phyloP scores from a whole-genome alignment of 1,140 invertebrate species.

The Drosophila grimshawi region DNA sequence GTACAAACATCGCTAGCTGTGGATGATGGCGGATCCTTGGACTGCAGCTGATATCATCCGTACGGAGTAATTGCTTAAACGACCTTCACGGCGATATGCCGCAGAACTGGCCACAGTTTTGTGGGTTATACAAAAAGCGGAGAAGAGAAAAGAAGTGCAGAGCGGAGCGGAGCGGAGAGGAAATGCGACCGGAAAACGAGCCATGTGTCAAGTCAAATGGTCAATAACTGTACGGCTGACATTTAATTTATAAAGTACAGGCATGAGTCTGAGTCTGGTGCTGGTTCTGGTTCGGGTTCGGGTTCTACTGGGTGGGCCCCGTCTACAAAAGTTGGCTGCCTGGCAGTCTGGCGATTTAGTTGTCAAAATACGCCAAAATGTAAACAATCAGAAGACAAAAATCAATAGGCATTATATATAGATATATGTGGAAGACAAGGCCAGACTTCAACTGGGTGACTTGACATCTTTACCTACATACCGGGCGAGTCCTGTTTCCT shows the following conservation, averaged over 20 bases:
- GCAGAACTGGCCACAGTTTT: slow-evolving; percentile 63
- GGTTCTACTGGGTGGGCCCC: slow-evolving; percentile 41
- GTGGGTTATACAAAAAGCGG: slow-evolving; percentile 53
- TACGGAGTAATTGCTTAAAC: slow-evolving; percentile 65
- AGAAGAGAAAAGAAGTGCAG: neutral
- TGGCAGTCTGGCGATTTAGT: slow-evolving; percentile 65
- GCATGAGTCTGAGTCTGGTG: neutral
- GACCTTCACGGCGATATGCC: slow-evolving; percentile 65
- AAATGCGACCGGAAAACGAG: slow-evolving; percentile 70
- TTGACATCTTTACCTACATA: slow-evolving; percentile 79
- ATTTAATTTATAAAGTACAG: slow-evolving; percentile 73
- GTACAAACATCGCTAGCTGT: neutral
- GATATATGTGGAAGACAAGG: slow-evolving; percentile 36
- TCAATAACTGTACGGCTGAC: slow-evolving; percentile 53
- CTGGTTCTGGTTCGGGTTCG: slow-evolving; percentile 30
- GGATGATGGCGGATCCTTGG: slow-evolving; percentile 43
- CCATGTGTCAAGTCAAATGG: slow-evolving; percentile 73
- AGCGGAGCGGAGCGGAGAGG: slow-evolving; percentile 31
- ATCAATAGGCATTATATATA: slow-evolving; percentile 61
- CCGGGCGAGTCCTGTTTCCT: slow-evolving; percentile 54
- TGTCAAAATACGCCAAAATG: slow-evolving; percentile 77
- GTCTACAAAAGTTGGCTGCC: slow-evolving; percentile 31
- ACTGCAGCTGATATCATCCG: slow-evolving; percentile 58
- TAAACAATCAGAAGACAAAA: slow-evolving; percentile 64
- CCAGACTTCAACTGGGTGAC: slow-evolving; percentile 51